Evolutionary conservation across 2,113 vertebrate genomes (phyloP).

Genomic region (Paralichthys olivaceus): DNA sequence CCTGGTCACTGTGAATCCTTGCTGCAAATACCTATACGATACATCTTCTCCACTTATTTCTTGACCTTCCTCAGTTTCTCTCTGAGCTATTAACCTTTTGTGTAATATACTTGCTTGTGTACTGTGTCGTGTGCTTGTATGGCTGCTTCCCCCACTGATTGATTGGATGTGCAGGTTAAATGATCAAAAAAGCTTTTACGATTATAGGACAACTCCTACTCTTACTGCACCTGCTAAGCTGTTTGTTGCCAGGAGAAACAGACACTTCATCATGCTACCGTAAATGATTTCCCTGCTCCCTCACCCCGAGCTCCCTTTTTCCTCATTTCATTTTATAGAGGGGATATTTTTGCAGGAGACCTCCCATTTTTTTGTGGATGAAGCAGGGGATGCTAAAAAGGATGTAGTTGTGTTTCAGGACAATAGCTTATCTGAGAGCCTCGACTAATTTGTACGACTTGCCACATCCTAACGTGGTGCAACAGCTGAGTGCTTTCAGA

Average conservation of each 20-base stretch:
- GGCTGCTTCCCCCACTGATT: constrained; percentile 64
- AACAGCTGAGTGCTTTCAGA: constrained; percentile 79
- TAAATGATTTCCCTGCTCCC: constrained; percentile 70
- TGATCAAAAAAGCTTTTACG: constrained; percentile 76
- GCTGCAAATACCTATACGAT: constrained; percentile 3
- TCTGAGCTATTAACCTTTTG: constrained; percentile 54
- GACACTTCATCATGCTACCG: constrained; percentile 68
- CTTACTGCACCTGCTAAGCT: constrained; percentile 72
- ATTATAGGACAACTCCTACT: constrained; percentile 68
- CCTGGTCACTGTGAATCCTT: constrained; percentile 10
- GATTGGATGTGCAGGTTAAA: constrained; percentile 73
- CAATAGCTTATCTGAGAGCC: constrained; percentile 79
- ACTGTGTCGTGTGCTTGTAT: not conserved
- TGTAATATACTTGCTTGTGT: constrained; percentile 15
- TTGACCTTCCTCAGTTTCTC: constrained; percentile 21
- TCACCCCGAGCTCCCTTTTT: constrained; percentile 68
- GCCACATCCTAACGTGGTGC: constrained; percentile 66
- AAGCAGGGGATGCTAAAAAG: constrained; percentile 37
- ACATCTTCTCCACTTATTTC: constrained; percentile 50
- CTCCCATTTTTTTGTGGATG: constrained; percentile 35
- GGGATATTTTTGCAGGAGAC: constrained; percentile 51
- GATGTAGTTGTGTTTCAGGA: constrained; percentile 61
- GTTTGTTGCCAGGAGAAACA: constrained; percentile 68
- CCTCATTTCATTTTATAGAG: constrained; percentile 62
- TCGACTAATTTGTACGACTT: constrained; percentile 79